phyloP scores from a whole-genome alignment of 2,888 invertebrate genomes.

The Sinopyrophorus schimmeli region DNA sequence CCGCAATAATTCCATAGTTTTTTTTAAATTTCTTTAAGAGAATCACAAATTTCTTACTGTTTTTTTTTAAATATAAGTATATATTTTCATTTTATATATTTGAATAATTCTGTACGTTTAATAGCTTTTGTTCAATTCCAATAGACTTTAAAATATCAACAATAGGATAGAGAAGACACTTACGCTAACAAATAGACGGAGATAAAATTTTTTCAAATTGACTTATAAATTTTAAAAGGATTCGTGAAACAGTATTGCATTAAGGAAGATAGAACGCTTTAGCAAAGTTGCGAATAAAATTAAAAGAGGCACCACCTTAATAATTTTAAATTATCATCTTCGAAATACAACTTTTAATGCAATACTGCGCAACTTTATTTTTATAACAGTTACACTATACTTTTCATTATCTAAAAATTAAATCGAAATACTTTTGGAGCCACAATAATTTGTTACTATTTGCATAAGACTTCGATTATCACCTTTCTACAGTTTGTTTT shows the following conservation, averaged over 20 bases:
- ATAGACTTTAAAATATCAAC: conserved; percentile 56
- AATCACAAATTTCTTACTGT: conserved; percentile 46
- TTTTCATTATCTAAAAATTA: conserved; percentile 37
- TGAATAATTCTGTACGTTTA: conserved; percentile 26
- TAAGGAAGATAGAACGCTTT: conserved; percentile 25
- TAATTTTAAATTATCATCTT: too few species aligned
- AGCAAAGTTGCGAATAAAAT: too few species aligned
- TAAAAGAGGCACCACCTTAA: too few species aligned
- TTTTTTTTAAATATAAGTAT: conserved; percentile 28
- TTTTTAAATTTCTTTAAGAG: conserved; percentile 37
- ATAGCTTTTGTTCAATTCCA: conserved; percentile 42
- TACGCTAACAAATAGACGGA: conserved; percentile 50
- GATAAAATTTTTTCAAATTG: conserved; percentile 53
- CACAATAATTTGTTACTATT: conserved; percentile 40
- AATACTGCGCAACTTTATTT: conserved; percentile 30
- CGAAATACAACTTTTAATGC: conserved; percentile 35
- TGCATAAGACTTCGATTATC: conserved; percentile 58
- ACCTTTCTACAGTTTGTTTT: conserved; percentile 54
- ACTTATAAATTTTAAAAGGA: conserved; percentile 43
- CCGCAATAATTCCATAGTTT: conserved; percentile 26
- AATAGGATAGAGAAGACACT: conserved; percentile 51
- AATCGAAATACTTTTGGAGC: conserved; percentile 33
- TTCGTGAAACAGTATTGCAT: conserved; percentile 38
- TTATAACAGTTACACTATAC: conserved; percentile 38
- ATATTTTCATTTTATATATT: conserved; percentile 28